phyloP scores from a whole-genome alignment of 1,140 invertebrate genomes.

The Prorops nasuta region DNA sequence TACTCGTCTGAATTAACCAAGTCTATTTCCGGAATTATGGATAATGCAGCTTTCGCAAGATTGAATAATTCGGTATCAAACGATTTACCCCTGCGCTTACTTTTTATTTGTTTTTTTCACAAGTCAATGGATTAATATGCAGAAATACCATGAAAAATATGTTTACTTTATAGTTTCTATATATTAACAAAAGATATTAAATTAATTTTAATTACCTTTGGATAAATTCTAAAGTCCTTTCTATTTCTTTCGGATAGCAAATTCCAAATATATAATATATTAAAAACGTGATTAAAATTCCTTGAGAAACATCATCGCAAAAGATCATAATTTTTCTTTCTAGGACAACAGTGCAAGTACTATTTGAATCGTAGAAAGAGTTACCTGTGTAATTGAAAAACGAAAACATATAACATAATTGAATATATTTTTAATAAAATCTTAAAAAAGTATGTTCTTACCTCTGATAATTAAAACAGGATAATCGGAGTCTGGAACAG shows the following conservation, averaged over 20 bases:
- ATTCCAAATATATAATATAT: constrained; percentile 10
- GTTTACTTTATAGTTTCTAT: background rate
- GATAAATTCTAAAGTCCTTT: constrained; percentile 2
- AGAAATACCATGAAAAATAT: background rate
- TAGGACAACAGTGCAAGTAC: background rate
- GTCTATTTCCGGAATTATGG: no score
- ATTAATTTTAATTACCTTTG: background rate
- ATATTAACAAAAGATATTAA: background rate
- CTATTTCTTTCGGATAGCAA: background rate
- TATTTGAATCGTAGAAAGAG: constrained; percentile 2
- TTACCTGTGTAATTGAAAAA: no score
- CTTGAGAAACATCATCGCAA: background rate
- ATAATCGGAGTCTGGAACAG: background rate
- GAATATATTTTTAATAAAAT: background rate
- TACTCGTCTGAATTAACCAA: no score
- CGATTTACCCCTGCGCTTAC: no score
- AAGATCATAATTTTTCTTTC: constrained; percentile 1
- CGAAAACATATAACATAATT: background rate
- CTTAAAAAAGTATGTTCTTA: background rate
- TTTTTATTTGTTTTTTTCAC: background rate
- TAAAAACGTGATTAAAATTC: background rate
- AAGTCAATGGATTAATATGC: background rate
- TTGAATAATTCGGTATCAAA: no score
- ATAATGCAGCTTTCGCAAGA: no score
- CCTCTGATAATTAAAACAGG: constrained; percentile 3